Evolutionary conservation across 2,888 invertebrate species (phyloP).

Genomic region (Drosophila falleni): DNA sequence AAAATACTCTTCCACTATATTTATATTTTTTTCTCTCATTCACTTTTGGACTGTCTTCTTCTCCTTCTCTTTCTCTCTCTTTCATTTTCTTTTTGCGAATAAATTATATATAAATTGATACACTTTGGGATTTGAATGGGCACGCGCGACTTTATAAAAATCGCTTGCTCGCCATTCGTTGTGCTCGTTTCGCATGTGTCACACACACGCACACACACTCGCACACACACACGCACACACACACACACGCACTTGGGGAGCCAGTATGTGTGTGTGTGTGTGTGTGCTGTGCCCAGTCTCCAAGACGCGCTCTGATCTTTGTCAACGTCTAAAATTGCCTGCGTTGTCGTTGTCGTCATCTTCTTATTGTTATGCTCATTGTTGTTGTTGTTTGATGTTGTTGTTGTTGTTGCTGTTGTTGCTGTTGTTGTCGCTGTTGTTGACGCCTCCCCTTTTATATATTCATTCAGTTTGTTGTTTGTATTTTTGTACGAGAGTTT

Average conservation of each 20-base stretch:
- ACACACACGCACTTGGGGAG: conserved; percentile 7
- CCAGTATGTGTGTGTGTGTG: conserved; percentile 29
- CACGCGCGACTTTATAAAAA: conserved; percentile 63
- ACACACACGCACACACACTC: conserved; percentile 12
- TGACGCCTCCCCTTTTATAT: conserved; percentile 83
- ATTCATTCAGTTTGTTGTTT: conserved; percentile 64
- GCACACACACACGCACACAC: conserved; percentile 21
- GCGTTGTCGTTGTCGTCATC: conserved; percentile 25
- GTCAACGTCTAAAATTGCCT: conserved; percentile 48
- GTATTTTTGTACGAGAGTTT: conserved; percentile 47
- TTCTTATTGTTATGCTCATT: conserved; percentile 53
- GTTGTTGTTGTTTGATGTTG: conserved; percentile 19
- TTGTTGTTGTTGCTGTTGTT: conserved; percentile 14
- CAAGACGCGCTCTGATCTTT: conserved; percentile 73
- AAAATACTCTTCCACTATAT: neutral
- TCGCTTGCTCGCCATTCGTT: conserved; percentile 71
- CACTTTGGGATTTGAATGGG: conserved; percentile 46
- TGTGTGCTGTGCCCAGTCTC: conserved; percentile 59
- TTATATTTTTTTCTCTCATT: neutral
- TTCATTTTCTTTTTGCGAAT: neutral
- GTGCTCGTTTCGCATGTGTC: conserved; percentile 40
- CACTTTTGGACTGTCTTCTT: neutral
- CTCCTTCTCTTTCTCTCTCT: neutral
- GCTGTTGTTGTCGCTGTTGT: conserved; percentile 52
- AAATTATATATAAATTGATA: conserved; percentile 23